Evolutionary conservation across 2,797 vertebrate species (phyloP).

Genomic region (Mus spretus): DNA sequence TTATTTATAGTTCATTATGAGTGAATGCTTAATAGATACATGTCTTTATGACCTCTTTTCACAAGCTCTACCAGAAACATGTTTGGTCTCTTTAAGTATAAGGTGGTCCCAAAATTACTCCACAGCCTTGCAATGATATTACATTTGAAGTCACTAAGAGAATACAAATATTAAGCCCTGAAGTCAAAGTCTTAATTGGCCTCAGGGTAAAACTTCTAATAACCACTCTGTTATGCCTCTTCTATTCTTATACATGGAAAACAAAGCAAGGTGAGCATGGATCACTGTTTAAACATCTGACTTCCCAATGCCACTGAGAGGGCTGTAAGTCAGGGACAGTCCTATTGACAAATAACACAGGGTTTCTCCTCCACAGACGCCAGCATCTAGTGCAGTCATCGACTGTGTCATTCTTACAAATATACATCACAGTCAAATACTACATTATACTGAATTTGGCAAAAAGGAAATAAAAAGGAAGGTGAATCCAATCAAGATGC

Average conservation of each 20-base stretch:
- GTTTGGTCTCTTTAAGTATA: neutral
- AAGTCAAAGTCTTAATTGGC: constrained; percentile 65
- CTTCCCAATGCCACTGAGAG: neutral
- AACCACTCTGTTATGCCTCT: constrained; percentile 51
- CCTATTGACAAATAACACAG: constrained; percentile 38
- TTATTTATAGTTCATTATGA: neutral
- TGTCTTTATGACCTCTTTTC: neutral
- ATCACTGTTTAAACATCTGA: constrained; percentile 60
- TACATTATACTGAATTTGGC: neutral
- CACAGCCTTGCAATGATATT: constrained; percentile 5
- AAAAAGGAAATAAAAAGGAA: neutral
- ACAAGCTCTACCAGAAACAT: neutral
- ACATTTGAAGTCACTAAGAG: constrained; percentile 29
- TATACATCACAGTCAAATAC: constrained; percentile 4
- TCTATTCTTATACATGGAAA: neutral
- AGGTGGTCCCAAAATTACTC: neutral
- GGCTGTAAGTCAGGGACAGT: constrained; percentile 55
- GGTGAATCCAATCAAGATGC: constrained; percentile 3
- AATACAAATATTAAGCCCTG: neutral
- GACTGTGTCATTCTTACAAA: constrained; percentile 54
- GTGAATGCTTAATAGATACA: neutral
- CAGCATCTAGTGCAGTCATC: neutral
- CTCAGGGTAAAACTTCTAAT: constrained; percentile 55
- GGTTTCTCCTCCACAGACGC: neutral
- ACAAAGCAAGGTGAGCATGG: constrained; percentile 64